These are phyloP conservation scores for Allacma fusca DNA, from an alignment of 2,888 invertebrate species.

Conservation along the genomic window DNA sequence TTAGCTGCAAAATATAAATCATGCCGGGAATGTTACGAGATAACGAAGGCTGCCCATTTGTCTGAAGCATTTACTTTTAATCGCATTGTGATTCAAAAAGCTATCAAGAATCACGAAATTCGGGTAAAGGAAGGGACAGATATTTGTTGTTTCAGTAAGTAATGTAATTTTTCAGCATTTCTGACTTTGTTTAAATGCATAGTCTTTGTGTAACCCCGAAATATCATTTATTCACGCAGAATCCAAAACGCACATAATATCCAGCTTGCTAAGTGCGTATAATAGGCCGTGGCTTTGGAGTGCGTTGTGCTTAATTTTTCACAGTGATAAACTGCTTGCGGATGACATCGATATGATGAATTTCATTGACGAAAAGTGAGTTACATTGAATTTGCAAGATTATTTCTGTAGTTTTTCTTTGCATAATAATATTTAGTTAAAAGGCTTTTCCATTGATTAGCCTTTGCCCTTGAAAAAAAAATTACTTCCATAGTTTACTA, in stretches of 20 bases:
- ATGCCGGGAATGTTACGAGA: conserved; percentile 31
- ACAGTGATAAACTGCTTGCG: conserved; percentile 33
- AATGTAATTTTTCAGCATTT: too few species aligned
- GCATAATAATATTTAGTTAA: not conserved
- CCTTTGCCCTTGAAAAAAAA: too few species aligned
- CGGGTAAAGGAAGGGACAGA: conserved; percentile 1
- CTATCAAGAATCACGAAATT: conserved; percentile 24
- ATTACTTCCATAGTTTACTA: too few species aligned
- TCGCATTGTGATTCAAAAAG: conserved; percentile 39
- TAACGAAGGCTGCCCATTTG: conserved; percentile 12
- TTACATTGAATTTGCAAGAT: not conserved
- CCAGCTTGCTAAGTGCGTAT: conserved; percentile 28
- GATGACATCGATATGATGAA: conserved; percentile 44
- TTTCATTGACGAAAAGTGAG: conserved; percentile 43
- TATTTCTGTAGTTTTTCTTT: not conserved
- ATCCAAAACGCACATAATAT: conserved; percentile 29
- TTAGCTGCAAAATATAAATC: conserved; percentile 39
- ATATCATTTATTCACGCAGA: too few species aligned
- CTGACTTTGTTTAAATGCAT: not conserved
- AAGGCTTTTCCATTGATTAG: not conserved
- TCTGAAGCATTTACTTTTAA: conserved; percentile 37
- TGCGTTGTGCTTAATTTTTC: conserved; percentile 37
- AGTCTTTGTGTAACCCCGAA: not conserved
- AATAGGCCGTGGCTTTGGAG: conserved; percentile 41
- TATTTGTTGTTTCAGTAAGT: conserved; percentile 28